Evolutionary conservation across 2,888 invertebrate species (phyloP).

Genomic region (Dioctria rufipes): DNA sequence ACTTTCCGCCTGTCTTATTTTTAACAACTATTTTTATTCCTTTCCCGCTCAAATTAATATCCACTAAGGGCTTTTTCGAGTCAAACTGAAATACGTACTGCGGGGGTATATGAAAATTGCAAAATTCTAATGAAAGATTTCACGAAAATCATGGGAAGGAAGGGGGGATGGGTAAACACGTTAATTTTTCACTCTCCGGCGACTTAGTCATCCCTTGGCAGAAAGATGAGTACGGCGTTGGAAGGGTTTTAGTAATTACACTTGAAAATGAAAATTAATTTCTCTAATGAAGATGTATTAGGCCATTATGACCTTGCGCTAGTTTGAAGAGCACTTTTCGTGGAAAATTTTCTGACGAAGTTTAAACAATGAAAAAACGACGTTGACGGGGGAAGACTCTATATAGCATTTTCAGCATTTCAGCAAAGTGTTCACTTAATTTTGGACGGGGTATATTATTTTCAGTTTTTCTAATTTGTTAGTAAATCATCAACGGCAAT

Average conservation of each 20-base stretch:
- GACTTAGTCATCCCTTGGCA: neutral
- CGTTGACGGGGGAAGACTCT: neutral
- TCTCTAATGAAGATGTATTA: conserved; percentile 37
- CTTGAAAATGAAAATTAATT: conserved; percentile 43
- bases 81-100: neutral
- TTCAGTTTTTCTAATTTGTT: neutral
- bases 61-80: neutral
- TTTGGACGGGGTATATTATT: neutral
- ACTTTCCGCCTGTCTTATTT: conserved; percentile 13
- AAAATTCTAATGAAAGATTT: conserved; percentile 42
- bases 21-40: conserved; percentile 9
- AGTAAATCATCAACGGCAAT: neutral
- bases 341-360: neutral
- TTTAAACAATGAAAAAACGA: neutral
- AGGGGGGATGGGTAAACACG: neutral
- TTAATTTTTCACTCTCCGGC: conserved; percentile 16
- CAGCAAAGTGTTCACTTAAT: neutral
- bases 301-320: conserved; percentile 33
- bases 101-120: conserved; percentile 9
- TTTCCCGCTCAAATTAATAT: conserved; percentile 17
- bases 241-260: conserved; percentile 29
- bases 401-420: neutral
- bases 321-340: conserved; percentile 1
- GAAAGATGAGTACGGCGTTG: neutral
- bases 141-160: neutral